Percentiles rank a stretch among this genome's conserved stretches.
Evolutionary conservation across 2,888 invertebrate genomes (phyloP).

Genomic region (Agrotis clavis): DNA sequence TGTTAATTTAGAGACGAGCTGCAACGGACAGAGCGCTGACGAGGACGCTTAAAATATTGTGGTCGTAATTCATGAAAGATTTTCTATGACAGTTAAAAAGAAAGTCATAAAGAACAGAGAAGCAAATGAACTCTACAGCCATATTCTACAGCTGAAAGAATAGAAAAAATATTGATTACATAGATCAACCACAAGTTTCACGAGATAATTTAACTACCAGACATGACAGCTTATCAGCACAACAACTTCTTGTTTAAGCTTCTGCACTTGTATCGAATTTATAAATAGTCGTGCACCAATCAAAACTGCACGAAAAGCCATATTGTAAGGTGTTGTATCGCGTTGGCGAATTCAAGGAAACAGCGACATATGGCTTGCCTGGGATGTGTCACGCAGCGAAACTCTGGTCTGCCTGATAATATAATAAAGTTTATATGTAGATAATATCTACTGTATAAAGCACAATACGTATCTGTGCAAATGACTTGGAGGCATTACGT

Average conservation of each 20-base stretch:
- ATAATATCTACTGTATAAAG: constrained; percentile 3
- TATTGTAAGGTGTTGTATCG: constrained; percentile 66
- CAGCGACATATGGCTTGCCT: constrained; percentile 83
- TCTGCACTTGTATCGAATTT: constrained; percentile 36
- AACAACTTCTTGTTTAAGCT: constrained; percentile 2
- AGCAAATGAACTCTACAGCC: not conserved
- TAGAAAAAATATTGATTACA: not conserved
- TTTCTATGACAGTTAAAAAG: constrained; percentile 41
- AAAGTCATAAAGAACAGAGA: constrained; percentile 15
- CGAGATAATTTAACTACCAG: too few relatives aligned
- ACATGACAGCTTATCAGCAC: not conserved
- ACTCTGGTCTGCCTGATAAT: constrained; percentile 50
- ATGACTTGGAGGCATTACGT: constrained; percentile 45
- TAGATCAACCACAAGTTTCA: not conserved
- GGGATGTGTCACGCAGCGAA: constrained; percentile 81
- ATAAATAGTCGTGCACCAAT: constrained; percentile 49
- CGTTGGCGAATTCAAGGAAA: constrained; percentile 88
- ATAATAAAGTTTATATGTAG: constrained; percentile 36
- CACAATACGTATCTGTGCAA: constrained; percentile 36
- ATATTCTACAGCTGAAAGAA: not conserved
- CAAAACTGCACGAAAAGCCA: constrained; percentile 59
- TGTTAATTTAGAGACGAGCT: constrained; percentile 64
- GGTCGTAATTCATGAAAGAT: constrained; percentile 26
- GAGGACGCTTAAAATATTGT: constrained; percentile 34
- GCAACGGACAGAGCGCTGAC: constrained; percentile 48